phyloP scores from a whole-genome alignment of 2,113 vertebrate genomes.

The Recurvirostra avosetta region DNA sequence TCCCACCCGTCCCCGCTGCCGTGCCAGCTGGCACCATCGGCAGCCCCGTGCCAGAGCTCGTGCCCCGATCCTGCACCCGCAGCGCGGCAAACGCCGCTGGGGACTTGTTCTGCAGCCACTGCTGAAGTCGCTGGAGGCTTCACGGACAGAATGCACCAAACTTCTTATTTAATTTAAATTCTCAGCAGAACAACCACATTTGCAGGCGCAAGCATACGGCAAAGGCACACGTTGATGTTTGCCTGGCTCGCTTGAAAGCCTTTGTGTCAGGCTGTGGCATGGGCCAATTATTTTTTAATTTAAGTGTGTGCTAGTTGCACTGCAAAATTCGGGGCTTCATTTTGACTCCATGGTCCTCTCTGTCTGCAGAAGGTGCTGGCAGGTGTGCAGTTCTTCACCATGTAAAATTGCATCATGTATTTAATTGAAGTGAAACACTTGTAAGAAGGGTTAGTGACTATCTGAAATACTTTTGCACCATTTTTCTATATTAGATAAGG shows the following conservation, averaged over 20 bases:
- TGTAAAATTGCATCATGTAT: neutral
- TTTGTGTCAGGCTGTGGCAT: neutral
- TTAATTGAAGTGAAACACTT: neutral
- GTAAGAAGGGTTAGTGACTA: neutral
- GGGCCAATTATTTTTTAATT: neutral
- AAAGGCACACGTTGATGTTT: neutral
- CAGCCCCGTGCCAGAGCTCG: fast-evolving
- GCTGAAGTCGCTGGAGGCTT: neutral
- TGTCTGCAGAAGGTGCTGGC: neutral
- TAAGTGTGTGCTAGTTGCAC: neutral
- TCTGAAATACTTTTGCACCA: neutral
- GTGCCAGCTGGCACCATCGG: neutral
- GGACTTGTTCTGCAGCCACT: neutral
- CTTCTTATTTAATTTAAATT: neutral
- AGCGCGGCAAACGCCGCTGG: fast-evolving
- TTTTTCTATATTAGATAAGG: neutral
- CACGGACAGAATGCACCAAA: neutral
- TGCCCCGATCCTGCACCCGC: fast-evolving
- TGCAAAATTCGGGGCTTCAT: neutral
- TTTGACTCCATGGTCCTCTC: neutral
- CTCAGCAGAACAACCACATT: neutral
- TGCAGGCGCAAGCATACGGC: neutral
- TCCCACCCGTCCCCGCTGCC: neutral
- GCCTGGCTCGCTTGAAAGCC: neutral
- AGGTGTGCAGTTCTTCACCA: neutral